Evolutionary conservation across 2,797 vertebrate species (phyloP).

Genomic region (Helostoma temminkii): DNA sequence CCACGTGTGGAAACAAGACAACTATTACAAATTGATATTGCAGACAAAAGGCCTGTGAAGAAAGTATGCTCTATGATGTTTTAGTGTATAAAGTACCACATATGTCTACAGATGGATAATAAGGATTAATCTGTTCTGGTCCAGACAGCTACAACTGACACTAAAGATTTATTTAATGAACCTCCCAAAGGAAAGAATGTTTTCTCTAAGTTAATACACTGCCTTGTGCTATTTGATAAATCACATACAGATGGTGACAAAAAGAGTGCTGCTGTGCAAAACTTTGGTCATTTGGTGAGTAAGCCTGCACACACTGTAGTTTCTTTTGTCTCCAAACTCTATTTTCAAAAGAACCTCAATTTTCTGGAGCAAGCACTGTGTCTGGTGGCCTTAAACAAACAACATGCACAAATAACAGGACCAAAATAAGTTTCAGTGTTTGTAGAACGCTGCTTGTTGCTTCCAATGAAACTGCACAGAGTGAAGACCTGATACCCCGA

Average conservation of each 20-base stretch:
- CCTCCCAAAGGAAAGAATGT: background rate
- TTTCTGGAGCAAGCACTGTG: constrained; percentile 24
- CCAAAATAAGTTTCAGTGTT: constrained; percentile 32
- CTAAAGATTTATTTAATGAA: constrained; percentile 1
- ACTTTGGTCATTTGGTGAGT: constrained; percentile 25
- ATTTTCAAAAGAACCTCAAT: constrained; percentile 37
- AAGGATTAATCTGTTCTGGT: constrained; percentile 13
- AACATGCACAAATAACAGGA: constrained; percentile 32
- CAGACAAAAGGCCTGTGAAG: background rate
- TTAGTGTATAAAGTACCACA: background rate
- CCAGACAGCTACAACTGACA: constrained; percentile 2
- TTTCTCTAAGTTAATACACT: constrained; percentile 1
- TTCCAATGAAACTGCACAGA: constrained; percentile 10
- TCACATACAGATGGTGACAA: constrained; percentile 49
- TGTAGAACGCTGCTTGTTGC: constrained; percentile 11
- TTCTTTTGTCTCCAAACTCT: constrained; percentile 40
- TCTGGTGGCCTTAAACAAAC: constrained; percentile 21
- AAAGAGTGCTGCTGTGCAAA: constrained; percentile 39
- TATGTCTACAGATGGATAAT: constrained; percentile 14
- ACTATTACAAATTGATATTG: background rate
- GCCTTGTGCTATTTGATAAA: constrained; percentile 2
- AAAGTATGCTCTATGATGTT: background rate
- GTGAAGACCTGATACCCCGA: constrained; percentile 11
- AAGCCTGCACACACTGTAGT: constrained; percentile 27
- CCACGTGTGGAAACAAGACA: no score